Conservation (phyloP, 2,888 invertebrate species). For the Nemurella pictetii region DNA sequence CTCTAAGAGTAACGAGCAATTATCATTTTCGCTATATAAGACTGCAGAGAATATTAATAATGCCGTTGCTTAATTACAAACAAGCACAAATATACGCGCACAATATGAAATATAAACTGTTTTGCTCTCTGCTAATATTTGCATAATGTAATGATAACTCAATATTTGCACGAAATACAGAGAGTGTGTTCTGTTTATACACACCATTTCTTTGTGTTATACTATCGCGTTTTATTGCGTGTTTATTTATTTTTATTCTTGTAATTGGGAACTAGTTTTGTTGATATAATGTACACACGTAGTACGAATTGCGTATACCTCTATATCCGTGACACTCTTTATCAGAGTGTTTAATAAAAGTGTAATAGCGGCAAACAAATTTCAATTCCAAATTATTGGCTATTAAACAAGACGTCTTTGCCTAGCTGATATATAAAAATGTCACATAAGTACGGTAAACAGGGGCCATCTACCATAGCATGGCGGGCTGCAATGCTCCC, state of each 20-base stretch:
- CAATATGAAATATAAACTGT: conserved; percentile 6
- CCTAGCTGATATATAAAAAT: neutral
- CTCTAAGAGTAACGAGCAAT: conserved; percentile 1
- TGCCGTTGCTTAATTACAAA: neutral
- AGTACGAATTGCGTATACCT: too few species aligned
- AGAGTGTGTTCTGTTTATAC: neutral
- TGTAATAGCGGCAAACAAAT: conserved; percentile 22
- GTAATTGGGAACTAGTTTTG: conserved; percentile 6
- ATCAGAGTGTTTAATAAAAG: conserved; percentile 7
- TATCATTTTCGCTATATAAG: conserved; percentile 1
- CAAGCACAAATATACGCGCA: conserved; percentile 4
- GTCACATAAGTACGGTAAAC: conserved; percentile 20
- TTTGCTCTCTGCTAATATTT: conserved; percentile 10
- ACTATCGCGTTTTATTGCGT: neutral
- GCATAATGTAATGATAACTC: conserved; percentile 6
- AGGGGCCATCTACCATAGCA: neutral
- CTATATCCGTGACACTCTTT: neutral
- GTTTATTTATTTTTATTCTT: neutral
- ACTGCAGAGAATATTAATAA: neutral
- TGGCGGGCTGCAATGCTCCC: conserved; percentile 10
- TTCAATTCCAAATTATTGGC: conserved; percentile 24
- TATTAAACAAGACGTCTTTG: conserved; percentile 9
- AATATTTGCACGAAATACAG: conserved; percentile 2
- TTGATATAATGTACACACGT: neutral
- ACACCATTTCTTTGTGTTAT: neutral